Evolutionary conservation across 2,797 vertebrate species (phyloP).

Genomic region (Nyctalus aviator): DNA sequence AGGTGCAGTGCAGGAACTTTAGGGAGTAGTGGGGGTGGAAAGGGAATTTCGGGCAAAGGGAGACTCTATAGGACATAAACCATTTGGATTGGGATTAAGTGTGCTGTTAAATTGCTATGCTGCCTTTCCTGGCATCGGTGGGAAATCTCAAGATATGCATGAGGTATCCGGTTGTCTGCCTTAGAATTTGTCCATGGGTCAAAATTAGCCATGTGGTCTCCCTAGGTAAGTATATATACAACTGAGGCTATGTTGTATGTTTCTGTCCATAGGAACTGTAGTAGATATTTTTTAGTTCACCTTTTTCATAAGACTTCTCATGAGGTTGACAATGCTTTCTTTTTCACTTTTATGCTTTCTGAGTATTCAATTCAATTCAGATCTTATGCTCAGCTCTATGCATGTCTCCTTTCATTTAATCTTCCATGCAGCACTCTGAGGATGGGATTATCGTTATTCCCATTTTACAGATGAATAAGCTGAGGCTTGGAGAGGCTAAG

Average conservation of each 20-base stretch:
- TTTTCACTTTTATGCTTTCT: neutral
- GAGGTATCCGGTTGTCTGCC: neutral
- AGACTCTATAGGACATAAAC: neutral
- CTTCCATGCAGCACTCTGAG: neutral
- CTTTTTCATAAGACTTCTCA: neutral
- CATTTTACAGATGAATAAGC: slow-evolving; percentile 4
- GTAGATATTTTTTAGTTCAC: slow-evolving; percentile 11
- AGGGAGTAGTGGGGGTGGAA: neutral
- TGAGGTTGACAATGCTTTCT: neutral
- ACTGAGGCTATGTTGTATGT: neutral
- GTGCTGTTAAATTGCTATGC: neutral
- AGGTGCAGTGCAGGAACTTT: neutral
- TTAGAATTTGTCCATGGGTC: neutral
- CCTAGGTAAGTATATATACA: neutral
- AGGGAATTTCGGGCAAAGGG: neutral
- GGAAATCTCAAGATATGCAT: neutral
- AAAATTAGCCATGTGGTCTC: neutral
- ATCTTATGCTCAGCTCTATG: neutral
- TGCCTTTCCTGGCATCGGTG: neutral
- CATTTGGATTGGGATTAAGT: neutral
- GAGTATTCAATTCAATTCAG: neutral
- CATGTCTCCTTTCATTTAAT: neutral
- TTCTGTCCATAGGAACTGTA: neutral
- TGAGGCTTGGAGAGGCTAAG: neutral
- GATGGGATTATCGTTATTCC: neutral